Evolutionary conservation across 2,888 invertebrate species (phyloP).

Genomic region (Habrosyne pyritoides): DNA sequence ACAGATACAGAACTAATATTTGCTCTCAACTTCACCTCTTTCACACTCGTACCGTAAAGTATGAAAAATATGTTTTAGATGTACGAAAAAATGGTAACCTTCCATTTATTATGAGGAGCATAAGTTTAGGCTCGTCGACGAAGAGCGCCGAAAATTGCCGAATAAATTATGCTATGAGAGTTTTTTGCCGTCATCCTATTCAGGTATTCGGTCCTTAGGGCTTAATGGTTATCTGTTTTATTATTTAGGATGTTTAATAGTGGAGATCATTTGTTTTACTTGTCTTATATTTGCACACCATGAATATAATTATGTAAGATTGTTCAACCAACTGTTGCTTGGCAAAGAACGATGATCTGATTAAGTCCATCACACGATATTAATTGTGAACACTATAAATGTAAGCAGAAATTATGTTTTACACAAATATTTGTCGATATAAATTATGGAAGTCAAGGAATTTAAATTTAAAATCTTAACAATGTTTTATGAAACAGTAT

Average conservation of each 20-base stretch:
- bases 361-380: too few relatives aligned
- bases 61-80: not conserved
- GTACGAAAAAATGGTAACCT: not conserved
- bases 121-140: not conserved
- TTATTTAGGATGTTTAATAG: not conserved
- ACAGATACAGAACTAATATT: too few relatives aligned
- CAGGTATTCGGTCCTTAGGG: not conserved
- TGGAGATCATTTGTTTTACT: not conserved
- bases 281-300: not conserved
- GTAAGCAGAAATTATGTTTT: too few relatives aligned
- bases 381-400: too few relatives aligned
- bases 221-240: not conserved
- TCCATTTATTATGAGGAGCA: not conserved
- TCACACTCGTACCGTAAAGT: not conserved
- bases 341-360: not conserved
- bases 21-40: not conserved
- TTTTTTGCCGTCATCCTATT: not conserved
- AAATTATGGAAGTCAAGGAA: too few relatives aligned
- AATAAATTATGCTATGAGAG: not conserved
- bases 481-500: too few relatives aligned
- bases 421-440: too few relatives aligned
- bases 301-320: not conserved
- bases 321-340: not conserved
- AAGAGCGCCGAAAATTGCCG: constrained; percentile 1
- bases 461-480: too few relatives aligned